A percentile compares a stretch with the other conserved stretches of the same genome.
These are phyloP conservation scores for Dendronephthya gigantea DNA, from an alignment of 64 coral and sea anemone genomes.

Conservation along the genomic window DNA sequence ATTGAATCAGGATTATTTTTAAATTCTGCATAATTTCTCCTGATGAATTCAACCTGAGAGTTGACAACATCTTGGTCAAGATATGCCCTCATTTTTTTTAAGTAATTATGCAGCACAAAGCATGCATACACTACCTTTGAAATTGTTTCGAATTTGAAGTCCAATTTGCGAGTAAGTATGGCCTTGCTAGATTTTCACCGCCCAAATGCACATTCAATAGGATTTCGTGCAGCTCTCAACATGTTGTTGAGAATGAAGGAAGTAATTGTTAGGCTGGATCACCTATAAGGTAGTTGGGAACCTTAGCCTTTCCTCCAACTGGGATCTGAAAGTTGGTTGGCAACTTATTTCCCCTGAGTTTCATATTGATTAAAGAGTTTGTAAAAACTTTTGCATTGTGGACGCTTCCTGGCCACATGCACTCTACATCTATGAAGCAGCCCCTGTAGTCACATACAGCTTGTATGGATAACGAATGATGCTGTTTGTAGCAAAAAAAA, in stretches of 20 bases:
- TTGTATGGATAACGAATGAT: background rate
- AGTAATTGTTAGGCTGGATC: background rate
- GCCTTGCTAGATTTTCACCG: background rate
- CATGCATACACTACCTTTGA: background rate
- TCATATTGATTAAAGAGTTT: background rate
- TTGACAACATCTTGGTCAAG: background rate
- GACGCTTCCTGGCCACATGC: slow-evolving; percentile 1
- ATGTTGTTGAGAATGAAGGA: background rate
- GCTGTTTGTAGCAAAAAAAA: no score
- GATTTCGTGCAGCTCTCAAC: background rate
- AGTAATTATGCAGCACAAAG: background rate
- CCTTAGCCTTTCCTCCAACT: background rate
- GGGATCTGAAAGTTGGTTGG: background rate
- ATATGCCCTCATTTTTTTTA: background rate
- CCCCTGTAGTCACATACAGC: background rate
- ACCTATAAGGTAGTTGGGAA: background rate
- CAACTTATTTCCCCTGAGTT: background rate
- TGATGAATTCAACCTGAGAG: background rate
- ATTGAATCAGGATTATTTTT: background rate
- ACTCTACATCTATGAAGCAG: slow-evolving; percentile 8
- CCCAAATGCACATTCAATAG: background rate
- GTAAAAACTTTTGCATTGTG: slow-evolving; percentile 27
- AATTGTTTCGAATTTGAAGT: background rate
- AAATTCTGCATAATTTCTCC: background rate
- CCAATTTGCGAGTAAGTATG: background rate